Evolutionary conservation across 2,797 vertebrate species (phyloP).

Genomic region (Caiman crocodilus): DNA sequence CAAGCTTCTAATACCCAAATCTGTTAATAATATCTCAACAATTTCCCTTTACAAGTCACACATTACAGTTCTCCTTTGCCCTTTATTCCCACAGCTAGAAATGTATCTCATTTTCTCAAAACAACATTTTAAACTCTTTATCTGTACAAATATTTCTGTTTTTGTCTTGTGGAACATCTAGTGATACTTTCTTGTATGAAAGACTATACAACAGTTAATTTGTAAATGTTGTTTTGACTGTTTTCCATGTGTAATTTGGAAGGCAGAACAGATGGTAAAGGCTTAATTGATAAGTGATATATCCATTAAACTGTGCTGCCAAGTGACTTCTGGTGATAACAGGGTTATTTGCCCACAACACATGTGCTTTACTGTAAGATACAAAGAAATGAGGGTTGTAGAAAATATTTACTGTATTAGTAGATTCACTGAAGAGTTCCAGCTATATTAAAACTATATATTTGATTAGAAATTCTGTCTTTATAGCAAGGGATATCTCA

Average conservation of each 20-base stretch:
- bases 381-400: background rate
- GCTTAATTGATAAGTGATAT: background rate
- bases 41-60: background rate
- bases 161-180: too few species aligned
- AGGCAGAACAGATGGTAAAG: background rate
- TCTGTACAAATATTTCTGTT: too few species aligned
- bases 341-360: background rate
- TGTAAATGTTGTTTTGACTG: background rate
- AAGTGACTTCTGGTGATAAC: background rate
- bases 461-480: accelerated
- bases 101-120: conserved; percentile 5
- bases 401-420: background rate
- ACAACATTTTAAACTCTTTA: background rate
- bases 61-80: background rate
- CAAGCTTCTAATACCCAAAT: background rate
- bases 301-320: background rate
- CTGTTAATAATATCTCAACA: background rate
- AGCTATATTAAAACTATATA: accelerated
- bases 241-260: background rate
- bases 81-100: conserved; percentile 46
- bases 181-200: background rate
- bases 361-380: background rate
- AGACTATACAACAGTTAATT: background rate
- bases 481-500: background rate
- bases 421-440: background rate